Percentiles rank a stretch among this genome's conserved stretches.
Conservation (phyloP, 2,113 vertebrate genomes). For the Cyanoramphus novaezelandiae region DNA sequence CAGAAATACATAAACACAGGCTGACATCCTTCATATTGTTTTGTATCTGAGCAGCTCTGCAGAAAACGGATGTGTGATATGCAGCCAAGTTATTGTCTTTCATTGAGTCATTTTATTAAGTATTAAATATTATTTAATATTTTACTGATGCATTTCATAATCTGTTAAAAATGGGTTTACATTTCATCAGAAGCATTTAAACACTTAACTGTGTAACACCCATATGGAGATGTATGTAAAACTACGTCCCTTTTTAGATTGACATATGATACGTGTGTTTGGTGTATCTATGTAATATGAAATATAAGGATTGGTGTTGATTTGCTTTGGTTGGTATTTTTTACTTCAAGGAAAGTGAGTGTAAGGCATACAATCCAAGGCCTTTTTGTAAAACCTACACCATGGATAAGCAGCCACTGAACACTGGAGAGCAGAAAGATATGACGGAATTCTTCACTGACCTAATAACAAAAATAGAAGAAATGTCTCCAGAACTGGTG, state of each 20-base stretch:
- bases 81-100: not conserved
- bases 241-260: not conserved
- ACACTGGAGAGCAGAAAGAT: slow-evolving; percentile 98
- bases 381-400: slow-evolving; percentile 99
- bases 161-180: not conserved
- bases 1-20: not conserved
- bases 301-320: not conserved
- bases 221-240: not conserved
- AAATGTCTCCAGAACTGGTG: slow-evolving; percentile 98
- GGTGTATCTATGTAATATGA: not conserved
- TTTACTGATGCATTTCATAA: not conserved
- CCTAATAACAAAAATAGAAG: slow-evolving; percentile 98
- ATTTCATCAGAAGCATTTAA: not conserved
- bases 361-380: slow-evolving; percentile 96
- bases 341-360: slow-evolving; percentile 89
- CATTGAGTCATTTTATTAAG: not conserved
- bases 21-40: not conserved
- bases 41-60: not conserved
- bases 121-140: not conserved
- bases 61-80: not conserved
- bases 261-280: accelerated
- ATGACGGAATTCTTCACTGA: slow-evolving; percentile 99
- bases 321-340: not conserved
- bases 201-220: not conserved
- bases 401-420: slow-evolving; percentile 98